Conservation (phyloP, 2,797 vertebrate genomes). For the Lophotriccus pileatus region DNA sequence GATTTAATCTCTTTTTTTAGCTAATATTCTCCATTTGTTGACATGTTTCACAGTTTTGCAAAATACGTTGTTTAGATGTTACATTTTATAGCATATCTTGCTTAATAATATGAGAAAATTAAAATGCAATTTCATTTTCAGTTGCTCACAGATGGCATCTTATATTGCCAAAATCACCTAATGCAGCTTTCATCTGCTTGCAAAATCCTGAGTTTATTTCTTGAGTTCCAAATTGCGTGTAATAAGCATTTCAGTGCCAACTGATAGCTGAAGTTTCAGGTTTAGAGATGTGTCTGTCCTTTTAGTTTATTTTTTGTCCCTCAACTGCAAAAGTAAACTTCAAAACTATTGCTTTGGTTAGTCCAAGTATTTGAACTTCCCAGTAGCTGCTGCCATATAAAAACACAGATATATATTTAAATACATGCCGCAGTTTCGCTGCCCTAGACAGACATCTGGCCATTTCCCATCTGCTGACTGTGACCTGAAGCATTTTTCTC, state of each 20-base stretch:
- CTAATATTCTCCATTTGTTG: not conserved
- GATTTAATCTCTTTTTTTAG: not conserved
- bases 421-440: constrained; percentile 42
- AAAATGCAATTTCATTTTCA: not conserved
- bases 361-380: constrained; percentile 25
- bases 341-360: constrained; percentile 4
- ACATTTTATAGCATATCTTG: not conserved
- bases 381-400: constrained; percentile 6
- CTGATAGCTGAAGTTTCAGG: not conserved
- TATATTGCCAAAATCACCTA: not conserved
- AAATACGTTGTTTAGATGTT: not conserved
- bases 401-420: constrained; percentile 42
- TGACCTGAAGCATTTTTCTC: constrained; percentile 60
- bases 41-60: not conserved
- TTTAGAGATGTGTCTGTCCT: not conserved
- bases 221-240: not conserved
- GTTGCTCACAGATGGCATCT: not conserved
- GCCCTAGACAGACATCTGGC: constrained; percentile 65
- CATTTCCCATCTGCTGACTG: constrained; percentile 57
- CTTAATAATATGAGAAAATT: not conserved
- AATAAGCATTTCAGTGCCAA: not conserved
- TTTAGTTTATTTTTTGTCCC: not conserved
- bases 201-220: not conserved
- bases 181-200: not conserved
- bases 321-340: not conserved